Evolutionary conservation across 2,113 vertebrate genomes (phyloP), one percentile per base, ranked within the genome.

Genomic region (Ameiurus melas): DNA sequence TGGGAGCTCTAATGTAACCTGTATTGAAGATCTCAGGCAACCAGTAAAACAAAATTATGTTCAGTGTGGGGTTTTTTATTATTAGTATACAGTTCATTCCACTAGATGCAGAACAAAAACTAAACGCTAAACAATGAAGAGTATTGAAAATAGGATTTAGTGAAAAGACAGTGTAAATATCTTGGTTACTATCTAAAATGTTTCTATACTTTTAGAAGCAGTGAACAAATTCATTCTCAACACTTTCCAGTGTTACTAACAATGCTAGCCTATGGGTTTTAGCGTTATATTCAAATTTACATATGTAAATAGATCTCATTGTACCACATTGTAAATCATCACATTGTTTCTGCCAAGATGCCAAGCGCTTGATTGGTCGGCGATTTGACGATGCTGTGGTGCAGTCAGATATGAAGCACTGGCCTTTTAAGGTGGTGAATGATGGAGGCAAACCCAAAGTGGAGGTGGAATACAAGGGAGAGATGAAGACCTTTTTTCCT

Each of bases 351-450:
- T 53, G 47, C 85, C 20, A 70, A 97, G 96, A 98, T 95, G 97
- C 97, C 47, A 98, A 98, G 84, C 96, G 97, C 10, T 94, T 98
- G 87, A 98, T 98, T 47, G 97, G 97, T 22, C 96, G 97, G 43
- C 96, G 96, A 85, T 98, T 94, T 91, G 97, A 97, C 0, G 97
- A 98, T 75, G 19, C 94, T 0, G 96, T 98, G 36, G 97, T 98
- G 27, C 97, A 98, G 84, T 93, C 97, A 16, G 97, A 98, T 87
- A 97, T 98, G 97, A 98, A 97, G 91, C 93, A 97, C 90, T 98
- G 97, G 97, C 97, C 97, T 60, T 98, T 98, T 91, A 96, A 95
- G 68, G 96, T 98, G 68, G 93, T 98, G 81, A 97, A 94, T 36
- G 97, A 98, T 27, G 94, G 93, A 2, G 93, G 95, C 13, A 97